phyloP scores from a whole-genome alignment of 2,888 invertebrate species.

The Pogonocherus hispidulus region DNA sequence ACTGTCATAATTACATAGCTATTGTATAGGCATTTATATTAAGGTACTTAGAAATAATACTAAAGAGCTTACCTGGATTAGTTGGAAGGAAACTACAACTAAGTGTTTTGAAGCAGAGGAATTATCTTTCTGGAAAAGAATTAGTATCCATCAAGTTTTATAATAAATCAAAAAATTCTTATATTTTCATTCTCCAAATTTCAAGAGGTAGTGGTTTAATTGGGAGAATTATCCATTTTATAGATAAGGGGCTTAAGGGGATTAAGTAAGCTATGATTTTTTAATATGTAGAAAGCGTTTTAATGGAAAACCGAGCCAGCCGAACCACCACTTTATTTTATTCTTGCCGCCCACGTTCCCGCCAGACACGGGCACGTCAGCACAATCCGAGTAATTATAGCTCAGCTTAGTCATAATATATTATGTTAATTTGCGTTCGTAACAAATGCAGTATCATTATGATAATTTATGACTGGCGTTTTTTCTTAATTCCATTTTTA shows the following conservation, averaged over 20 bases:
- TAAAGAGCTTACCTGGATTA: too few relatives aligned
- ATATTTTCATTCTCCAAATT: too few relatives aligned
- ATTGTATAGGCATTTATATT: too few relatives aligned
- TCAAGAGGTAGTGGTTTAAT: too few relatives aligned
- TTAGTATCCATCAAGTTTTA: too few relatives aligned
- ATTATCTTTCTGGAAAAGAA: too few relatives aligned
- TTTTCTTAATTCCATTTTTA: conserved; percentile 54
- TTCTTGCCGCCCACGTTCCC: conserved; percentile 47
- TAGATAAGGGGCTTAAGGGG: neutral
- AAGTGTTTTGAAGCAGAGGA: too few relatives aligned
- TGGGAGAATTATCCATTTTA: neutral
- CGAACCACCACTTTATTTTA: conserved; percentile 21
- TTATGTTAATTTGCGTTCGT: conserved; percentile 64
- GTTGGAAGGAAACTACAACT: too few relatives aligned
- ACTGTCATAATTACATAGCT: too few relatives aligned
- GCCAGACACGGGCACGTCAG: conserved; percentile 50
- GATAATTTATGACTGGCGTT: conserved; percentile 63
- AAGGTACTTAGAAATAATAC: too few relatives aligned
- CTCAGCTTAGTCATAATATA: conserved; percentile 63
- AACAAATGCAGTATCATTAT: conserved; percentile 64
- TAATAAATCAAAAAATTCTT: too few relatives aligned
- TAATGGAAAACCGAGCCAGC: conserved; percentile 49
- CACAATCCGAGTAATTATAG: conserved; percentile 59
- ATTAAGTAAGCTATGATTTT: conserved; percentile 42
- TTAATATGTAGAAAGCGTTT: conserved; percentile 54